Evolutionary conservation across 2,888 invertebrate genomes (phyloP).

Genomic region (Pandemis cinnamomeana): DNA sequence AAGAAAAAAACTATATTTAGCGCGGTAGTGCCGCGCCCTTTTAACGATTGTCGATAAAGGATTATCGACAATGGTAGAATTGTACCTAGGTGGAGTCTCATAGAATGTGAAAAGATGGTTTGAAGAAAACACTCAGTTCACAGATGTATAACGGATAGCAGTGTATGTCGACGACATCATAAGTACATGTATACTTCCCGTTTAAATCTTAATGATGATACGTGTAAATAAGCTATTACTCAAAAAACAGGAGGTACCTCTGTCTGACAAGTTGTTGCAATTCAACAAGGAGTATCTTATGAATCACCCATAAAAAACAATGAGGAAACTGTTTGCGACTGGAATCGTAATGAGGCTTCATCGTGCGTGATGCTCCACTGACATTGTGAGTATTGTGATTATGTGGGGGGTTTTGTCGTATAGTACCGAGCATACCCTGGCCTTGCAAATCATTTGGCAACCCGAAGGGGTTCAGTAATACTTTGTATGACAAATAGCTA

Average conservation of each 20-base stretch:
- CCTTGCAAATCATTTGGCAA: constrained; percentile 25
- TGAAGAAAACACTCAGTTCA: too few relatives aligned
- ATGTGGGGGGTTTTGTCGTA: constrained; percentile 37
- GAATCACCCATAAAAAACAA: constrained; percentile 66
- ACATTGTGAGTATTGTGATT: constrained; percentile 42
- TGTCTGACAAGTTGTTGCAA: constrained; percentile 33
- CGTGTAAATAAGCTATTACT: constrained; percentile 2
- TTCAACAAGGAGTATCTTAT: constrained; percentile 46
- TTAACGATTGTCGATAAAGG: constrained; percentile 30
- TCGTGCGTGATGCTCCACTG: constrained; percentile 47
- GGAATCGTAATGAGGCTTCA: constrained; percentile 61
- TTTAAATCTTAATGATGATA: not conserved
- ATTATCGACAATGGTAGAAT: constrained; percentile 33
- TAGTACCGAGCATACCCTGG: constrained; percentile 14
- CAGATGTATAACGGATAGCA: not conserved
- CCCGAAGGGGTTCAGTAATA: not conserved
- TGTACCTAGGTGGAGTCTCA: not conserved
- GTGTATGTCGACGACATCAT: not conserved
- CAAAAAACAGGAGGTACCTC: constrained; percentile 16
- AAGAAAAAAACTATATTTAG: constrained; percentile 67
- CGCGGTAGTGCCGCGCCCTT: constrained; percentile 51
- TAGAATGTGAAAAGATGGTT: not conserved
- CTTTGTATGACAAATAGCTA: not conserved
- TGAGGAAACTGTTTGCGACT: constrained; percentile 61
- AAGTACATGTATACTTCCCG: too few relatives aligned